Percentiles rank a stretch among this genome's conserved stretches.
Evolutionary conservation across 2,797 vertebrate species (phyloP).

Genomic region (Sparidentex hasta): DNA sequence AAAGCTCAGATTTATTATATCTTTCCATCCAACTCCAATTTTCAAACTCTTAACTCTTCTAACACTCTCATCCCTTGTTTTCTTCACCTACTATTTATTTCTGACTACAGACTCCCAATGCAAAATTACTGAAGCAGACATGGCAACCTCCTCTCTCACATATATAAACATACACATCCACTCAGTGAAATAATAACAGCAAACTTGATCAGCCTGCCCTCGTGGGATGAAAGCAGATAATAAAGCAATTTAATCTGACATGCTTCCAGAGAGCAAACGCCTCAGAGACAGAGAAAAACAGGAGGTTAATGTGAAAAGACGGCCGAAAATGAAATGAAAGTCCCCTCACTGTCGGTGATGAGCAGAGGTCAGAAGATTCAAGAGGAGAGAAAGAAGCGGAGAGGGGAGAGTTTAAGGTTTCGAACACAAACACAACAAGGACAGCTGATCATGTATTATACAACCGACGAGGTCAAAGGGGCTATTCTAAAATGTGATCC

Average conservation of each 20-base stretch:
- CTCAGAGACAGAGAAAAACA: conserved; percentile 2
- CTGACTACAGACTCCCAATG: conserved; percentile 21
- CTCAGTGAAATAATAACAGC: conserved; percentile 16
- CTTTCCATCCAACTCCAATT: conserved; percentile 22
- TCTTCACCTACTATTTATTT: conserved; percentile 4
- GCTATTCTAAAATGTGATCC: background rate
- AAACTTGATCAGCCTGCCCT: conserved; percentile 35
- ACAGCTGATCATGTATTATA: conserved; percentile 1
- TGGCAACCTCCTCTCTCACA: background rate
- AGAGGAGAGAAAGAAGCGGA: background rate
- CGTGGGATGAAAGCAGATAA: conserved; percentile 50
- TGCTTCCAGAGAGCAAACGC: conserved; percentile 27
- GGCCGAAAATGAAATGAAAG: background rate
- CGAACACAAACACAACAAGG: background rate
- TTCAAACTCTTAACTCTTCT: background rate
- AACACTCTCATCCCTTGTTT: conserved; percentile 6
- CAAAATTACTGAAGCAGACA: conserved; percentile 54
- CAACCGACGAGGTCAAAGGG: background rate
- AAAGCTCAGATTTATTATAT: conserved; percentile 13
- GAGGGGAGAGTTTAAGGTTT: background rate
- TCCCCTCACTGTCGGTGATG: background rate
- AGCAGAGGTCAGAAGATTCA: background rate
- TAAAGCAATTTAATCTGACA: conserved; percentile 57
- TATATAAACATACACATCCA: conserved; percentile 9
- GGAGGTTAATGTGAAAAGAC: conserved; percentile 11